Evolutionary conservation across 2,113 vertebrate genomes (phyloP).

Genomic region (Calypte anna): DNA sequence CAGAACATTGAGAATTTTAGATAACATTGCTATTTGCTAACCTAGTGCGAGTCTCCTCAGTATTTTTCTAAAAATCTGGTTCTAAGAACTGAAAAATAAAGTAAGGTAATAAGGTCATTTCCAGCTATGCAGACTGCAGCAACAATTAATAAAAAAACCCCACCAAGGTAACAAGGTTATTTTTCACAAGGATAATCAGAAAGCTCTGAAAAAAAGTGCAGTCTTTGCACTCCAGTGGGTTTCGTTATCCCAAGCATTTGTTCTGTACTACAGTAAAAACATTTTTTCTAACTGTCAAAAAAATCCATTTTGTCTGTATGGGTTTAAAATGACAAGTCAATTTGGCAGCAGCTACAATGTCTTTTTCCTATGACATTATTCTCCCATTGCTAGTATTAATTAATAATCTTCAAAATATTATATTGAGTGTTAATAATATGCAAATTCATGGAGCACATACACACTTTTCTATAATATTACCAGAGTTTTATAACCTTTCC

Average conservation of each 20-base stretch:
- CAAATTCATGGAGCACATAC: background rate
- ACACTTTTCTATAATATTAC: background rate
- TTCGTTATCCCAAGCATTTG: background rate
- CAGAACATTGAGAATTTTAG: background rate
- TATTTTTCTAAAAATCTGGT: background rate
- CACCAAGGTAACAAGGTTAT: background rate
- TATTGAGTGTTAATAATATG: background rate
- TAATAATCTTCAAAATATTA: background rate
- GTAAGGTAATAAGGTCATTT: background rate
- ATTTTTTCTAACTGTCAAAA: background rate
- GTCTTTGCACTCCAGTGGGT: background rate
- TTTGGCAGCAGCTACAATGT: background rate
- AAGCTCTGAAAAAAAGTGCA: background rate
- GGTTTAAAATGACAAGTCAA: background rate
- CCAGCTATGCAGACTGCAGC: background rate
- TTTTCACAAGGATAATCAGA: background rate
- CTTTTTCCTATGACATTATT: background rate
- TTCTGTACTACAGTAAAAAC: background rate
- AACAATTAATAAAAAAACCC: background rate
- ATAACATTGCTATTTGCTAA: background rate
- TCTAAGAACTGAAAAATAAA: background rate
- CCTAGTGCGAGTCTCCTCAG: fast-evolving
- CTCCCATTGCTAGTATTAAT: background rate
- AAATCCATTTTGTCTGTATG: background rate
- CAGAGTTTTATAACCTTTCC: background rate